A percentile compares a stretch with the other conserved stretches of the same genome.
Conservation (phyloP, 2,113 vertebrate genomes). For the Macroglossus sobrinus region DNA sequence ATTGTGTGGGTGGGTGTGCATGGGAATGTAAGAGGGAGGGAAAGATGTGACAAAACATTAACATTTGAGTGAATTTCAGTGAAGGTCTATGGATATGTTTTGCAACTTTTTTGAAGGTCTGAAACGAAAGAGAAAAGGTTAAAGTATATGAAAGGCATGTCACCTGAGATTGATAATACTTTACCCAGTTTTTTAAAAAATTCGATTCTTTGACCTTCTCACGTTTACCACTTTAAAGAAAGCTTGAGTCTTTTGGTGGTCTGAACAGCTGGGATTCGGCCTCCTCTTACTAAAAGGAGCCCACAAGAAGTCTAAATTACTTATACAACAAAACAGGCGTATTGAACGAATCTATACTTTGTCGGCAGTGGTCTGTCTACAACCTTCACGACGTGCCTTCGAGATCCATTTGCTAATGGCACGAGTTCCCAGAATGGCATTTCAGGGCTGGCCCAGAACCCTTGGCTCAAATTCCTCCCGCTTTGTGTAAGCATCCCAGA, state of each 20-base stretch:
- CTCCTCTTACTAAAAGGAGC: not conserved
- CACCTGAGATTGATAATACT: not conserved
- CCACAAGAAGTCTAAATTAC: not conserved
- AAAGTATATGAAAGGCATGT: not conserved
- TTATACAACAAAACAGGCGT: not conserved
- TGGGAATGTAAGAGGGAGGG: no score
- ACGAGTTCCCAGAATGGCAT: not conserved
- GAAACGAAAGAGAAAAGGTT: not conserved
- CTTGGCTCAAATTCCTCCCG: not conserved
- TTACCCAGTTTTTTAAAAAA: not conserved
- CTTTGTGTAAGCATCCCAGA: not conserved
- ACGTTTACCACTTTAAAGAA: not conserved
- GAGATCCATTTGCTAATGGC: not conserved
- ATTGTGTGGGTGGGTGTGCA: accelerated
- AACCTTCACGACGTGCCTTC: not conserved
- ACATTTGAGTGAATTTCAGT: not conserved
- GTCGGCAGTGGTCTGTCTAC: not conserved
- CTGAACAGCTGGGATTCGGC: not conserved
- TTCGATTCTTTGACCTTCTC: not conserved
- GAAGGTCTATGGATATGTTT: not conserved
- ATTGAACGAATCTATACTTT: not conserved
- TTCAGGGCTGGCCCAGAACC: not conserved
- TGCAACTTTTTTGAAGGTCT: not conserved
- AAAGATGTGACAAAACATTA: not conserved
- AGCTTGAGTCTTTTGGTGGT: not conserved